phyloP scores from a whole-genome alignment of 2,797 vertebrate genomes.

The Intellagama lesueurii region DNA sequence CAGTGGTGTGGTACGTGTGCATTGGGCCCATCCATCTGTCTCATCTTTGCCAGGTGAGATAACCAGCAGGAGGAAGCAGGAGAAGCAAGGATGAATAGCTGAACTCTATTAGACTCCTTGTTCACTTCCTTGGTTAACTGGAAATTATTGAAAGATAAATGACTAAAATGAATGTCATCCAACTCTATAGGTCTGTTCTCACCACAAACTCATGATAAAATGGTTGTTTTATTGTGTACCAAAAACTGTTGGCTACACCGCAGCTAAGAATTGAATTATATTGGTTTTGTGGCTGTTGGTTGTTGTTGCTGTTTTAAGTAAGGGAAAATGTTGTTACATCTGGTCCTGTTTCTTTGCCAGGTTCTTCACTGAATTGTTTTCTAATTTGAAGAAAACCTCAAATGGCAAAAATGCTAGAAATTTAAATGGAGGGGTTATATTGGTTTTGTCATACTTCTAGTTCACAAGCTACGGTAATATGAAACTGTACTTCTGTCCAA shows the following conservation, averaged over 20 bases:
- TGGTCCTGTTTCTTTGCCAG: constrained; percentile 80
- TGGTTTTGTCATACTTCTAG: constrained; percentile 80
- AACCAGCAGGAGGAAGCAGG: background rate
- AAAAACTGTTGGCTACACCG: constrained; percentile 78
- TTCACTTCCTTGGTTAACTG: background rate
- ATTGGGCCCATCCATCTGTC: background rate
- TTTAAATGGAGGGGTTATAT: constrained; percentile 82
- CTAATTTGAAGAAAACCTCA: constrained; percentile 84
- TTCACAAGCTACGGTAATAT: constrained; percentile 73
- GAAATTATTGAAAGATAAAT: background rate
- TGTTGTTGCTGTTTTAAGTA: constrained; percentile 48
- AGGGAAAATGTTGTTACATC: constrained; percentile 78
- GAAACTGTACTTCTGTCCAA: constrained; percentile 75
- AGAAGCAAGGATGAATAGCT: background rate
- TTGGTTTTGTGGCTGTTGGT: constrained; percentile 78
- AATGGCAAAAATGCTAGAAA: constrained; percentile 81
- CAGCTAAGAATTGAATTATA: constrained; percentile 82
- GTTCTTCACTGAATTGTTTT: constrained; percentile 85
- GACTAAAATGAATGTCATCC: background rate
- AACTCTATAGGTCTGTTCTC: too few relatives aligned
- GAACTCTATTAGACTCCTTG: background rate
- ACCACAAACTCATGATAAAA: constrained; percentile 64
- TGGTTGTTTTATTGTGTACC: constrained; percentile 73
- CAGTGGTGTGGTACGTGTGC: too few relatives aligned
- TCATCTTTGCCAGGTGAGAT: background rate